Percentiles rank a stretch among this genome's conserved stretches.
These are phyloP conservation scores for Morinoia aosen DNA, from an alignment of 2,888 invertebrate genomes.

Conservation along the genomic window DNA sequence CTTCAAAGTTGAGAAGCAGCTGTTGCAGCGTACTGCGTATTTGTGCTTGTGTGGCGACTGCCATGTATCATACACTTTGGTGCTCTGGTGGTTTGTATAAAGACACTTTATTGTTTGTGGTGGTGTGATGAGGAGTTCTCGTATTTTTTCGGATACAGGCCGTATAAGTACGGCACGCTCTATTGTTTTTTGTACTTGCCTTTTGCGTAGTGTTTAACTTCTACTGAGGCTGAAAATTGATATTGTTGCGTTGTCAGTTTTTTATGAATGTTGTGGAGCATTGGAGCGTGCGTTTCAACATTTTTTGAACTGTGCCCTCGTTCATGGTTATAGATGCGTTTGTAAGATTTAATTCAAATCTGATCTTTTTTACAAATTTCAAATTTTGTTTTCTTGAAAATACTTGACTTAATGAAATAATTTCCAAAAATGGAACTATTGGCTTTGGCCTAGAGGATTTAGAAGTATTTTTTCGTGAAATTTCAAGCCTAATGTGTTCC, in stretches of 20 bases:
- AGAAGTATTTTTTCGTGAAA: no score
- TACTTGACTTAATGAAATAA: not conserved
- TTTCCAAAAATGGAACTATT: not conserved
- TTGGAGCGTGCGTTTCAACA: not conserved
- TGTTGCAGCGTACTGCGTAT: not conserved
- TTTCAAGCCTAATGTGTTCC: no score
- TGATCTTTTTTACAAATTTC: no score
- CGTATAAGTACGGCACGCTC: not conserved
- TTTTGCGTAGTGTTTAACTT: not conserved
- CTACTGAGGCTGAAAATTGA: not conserved
- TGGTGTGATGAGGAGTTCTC: not conserved
- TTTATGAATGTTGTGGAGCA: not conserved
- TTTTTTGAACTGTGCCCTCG: no score
- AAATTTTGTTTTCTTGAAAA: no score
- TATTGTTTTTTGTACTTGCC: not conserved
- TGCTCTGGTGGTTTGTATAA: conserved; percentile 47
- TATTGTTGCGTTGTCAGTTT: not conserved
- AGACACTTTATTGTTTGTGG: conserved; percentile 16
- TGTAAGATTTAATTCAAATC: not conserved
- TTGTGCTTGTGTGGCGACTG: conserved; percentile 7
- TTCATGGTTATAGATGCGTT: no score
- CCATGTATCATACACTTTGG: conserved; percentile 51
- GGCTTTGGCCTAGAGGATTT: no score
- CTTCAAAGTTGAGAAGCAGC: not conserved
- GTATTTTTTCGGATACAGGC: not conserved